A percentile compares a stretch with the other conserved stretches of the same genome.
phyloP scores from a whole-genome alignment of 2,888 invertebrate genomes.

The Drosophila borborema region DNA sequence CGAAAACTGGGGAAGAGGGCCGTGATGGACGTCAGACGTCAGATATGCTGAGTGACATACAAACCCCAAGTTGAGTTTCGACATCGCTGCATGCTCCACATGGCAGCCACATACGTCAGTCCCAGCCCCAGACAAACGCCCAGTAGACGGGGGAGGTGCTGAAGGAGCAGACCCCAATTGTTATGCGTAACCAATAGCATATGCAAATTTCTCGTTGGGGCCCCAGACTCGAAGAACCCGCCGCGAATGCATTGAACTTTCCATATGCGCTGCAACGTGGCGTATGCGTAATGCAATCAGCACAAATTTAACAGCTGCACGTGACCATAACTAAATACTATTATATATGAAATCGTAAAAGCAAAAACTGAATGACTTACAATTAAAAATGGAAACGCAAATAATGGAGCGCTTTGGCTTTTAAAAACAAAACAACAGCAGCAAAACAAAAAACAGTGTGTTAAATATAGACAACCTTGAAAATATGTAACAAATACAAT shows the following conservation, averaged over 20 bases:
- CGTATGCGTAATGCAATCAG: conserved; percentile 64
- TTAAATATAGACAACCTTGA: background rate
- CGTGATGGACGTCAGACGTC: conserved; percentile 60
- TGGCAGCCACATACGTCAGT: conserved; percentile 67
- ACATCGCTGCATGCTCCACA: conserved; percentile 56
- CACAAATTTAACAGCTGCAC: conserved; percentile 39
- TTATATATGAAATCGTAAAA: conserved; percentile 6
- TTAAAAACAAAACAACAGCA: background rate
- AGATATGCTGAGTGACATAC: conserved; percentile 56
- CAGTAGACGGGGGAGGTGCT: background rate
- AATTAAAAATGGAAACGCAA: conserved; percentile 13
- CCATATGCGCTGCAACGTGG: conserved; percentile 65
- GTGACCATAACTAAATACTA: conserved; percentile 45
- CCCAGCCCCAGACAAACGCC: background rate
- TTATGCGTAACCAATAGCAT: conserved; percentile 66
- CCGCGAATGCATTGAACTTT: conserved; percentile 71
- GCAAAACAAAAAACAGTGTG: background rate
- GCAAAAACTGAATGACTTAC: conserved; percentile 8
- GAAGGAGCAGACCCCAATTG: conserved; percentile 40
- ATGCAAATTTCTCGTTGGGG: conserved; percentile 48
- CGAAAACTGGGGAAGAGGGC: conserved; percentile 4
- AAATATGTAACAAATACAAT: background rate
- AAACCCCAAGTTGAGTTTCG: conserved; percentile 51
- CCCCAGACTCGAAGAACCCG: conserved; percentile 46
- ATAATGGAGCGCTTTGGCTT: conserved; percentile 3